These are phyloP conservation scores for Brachionus manjavacas DNA, from an alignment of 1,140 invertebrate genomes.

Conservation along the genomic window DNA sequence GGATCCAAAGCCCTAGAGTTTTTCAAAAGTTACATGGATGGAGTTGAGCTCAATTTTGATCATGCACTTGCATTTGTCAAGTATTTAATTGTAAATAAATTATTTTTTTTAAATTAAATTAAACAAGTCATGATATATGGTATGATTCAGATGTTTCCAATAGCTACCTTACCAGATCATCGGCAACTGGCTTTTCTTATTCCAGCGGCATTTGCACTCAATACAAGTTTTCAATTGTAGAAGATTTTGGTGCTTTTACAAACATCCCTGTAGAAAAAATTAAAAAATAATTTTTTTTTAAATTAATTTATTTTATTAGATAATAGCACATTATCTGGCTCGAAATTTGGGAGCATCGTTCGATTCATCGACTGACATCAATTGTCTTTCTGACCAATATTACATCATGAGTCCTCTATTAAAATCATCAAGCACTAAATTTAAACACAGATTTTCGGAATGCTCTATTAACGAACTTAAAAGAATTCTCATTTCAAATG, in stretches of 20 bases:
- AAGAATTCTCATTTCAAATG: not conserved
- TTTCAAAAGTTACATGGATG: not conserved
- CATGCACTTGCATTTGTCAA: not conserved
- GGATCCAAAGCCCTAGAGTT: not conserved
- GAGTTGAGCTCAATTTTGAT: not conserved
- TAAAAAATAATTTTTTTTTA: not conserved
- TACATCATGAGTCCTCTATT: not conserved
- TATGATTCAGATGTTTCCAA: not conserved
- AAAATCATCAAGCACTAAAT: not conserved
- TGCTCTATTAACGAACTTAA: not conserved
- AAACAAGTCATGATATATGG: not conserved
- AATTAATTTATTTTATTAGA: not conserved
- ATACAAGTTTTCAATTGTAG: not conserved
- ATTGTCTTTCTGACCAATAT: not conserved
- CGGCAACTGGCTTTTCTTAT: not conserved
- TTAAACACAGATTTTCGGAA: not conserved
- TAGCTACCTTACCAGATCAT: not conserved
- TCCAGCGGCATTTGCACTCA: not conserved
- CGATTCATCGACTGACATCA: not conserved
- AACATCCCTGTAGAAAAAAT: not conserved
- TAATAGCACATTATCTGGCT: not conserved
- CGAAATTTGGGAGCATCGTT: not conserved
- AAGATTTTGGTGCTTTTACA: not conserved
- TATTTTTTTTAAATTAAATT: not conserved
- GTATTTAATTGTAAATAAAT: not conserved